These are phyloP conservation scores for Hyles vespertilio DNA, from an alignment of 1,140 invertebrate species.

Conservation along the genomic window DNA sequence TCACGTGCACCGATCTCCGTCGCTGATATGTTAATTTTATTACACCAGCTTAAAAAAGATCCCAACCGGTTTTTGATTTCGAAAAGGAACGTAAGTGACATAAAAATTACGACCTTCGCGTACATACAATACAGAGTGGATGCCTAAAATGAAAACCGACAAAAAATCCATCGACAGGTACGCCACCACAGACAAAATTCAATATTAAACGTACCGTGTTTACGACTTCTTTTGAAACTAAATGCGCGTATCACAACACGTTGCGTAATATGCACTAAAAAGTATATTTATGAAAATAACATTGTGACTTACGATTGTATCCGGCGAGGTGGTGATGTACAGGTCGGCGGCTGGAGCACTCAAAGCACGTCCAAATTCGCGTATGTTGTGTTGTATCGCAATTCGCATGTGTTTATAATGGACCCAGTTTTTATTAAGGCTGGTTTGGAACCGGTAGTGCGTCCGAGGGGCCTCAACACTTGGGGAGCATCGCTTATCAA, in stretches of 20 bases:
- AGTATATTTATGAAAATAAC: conserved; percentile 11
- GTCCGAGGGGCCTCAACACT: conserved; percentile 28
- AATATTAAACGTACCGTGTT: too few relatives aligned
- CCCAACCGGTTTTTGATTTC: conserved; percentile 59
- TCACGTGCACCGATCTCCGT: conserved; percentile 43
- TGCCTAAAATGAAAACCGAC: conserved; percentile 24
- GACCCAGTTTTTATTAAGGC: conserved; percentile 18
- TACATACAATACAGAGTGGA: conserved; percentile 21
- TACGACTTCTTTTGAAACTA: conserved; percentile 24
- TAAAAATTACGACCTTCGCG: conserved; percentile 57
- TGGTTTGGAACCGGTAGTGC: conserved; percentile 23
- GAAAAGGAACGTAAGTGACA: conserved; percentile 63
- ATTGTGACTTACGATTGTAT: conserved; percentile 44
- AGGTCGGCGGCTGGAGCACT: conserved; percentile 24
- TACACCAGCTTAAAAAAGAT: conserved; percentile 60
- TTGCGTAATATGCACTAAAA: conserved; percentile 32
- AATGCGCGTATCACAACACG: conserved; percentile 31
- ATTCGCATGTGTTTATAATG: conserved; percentile 12
- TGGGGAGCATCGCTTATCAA: conserved; percentile 40
- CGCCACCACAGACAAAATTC: neutral
- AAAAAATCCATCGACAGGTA: conserved; percentile 23
- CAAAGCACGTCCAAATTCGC: conserved; percentile 23
- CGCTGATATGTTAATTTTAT: conserved; percentile 69
- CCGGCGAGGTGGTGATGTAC: conserved; percentile 34
- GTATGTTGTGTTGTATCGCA: conserved; percentile 20